Conservation (phyloP, 2,888 invertebrate species). For the Papilio elwesi region DNA sequence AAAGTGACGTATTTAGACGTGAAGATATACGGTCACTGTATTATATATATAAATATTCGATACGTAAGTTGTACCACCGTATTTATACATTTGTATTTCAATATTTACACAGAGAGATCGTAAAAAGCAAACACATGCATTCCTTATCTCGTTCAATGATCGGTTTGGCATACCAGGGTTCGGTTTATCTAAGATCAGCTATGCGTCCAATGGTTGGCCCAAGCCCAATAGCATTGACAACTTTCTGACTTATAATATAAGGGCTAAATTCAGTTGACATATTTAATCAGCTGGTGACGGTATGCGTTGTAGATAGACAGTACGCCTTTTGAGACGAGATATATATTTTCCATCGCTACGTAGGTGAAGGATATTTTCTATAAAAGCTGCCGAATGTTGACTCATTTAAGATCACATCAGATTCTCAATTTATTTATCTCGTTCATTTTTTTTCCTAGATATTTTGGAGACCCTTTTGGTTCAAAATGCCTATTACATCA, state of each 20-base stretch:
- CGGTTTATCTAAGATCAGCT: slow-evolving; percentile 39
- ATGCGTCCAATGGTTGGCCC: slow-evolving; percentile 18
- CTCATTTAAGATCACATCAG: not conserved
- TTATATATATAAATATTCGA: slow-evolving; percentile 6
- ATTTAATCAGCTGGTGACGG: slow-evolving; percentile 28
- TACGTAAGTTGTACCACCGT: not conserved
- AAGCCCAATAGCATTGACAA: not conserved
- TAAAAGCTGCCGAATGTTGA: not conserved
- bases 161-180: slow-evolving; percentile 41
- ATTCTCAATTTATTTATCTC: not conserved
- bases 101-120: slow-evolving; percentile 37
- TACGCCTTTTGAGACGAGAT: slow-evolving; percentile 11
- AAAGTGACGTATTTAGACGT: not conserved
- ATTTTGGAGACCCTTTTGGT: no score
- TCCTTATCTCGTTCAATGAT: slow-evolving; percentile 42
- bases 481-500: no score
- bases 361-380: not conserved
- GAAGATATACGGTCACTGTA: not conserved
- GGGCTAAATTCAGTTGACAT: slow-evolving; percentile 1
- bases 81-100: slow-evolving; percentile 28
- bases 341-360: not conserved
- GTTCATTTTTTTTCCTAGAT: not conserved
- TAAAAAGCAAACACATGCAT: slow-evolving; percentile 41
- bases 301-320: slow-evolving; percentile 5
- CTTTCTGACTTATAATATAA: not conserved